Evolutionary conservation across 2,797 vertebrate genomes (phyloP), one percentile per base, ranked within the genome.

Genomic region (Mormyrus proboscirostris): DNA sequence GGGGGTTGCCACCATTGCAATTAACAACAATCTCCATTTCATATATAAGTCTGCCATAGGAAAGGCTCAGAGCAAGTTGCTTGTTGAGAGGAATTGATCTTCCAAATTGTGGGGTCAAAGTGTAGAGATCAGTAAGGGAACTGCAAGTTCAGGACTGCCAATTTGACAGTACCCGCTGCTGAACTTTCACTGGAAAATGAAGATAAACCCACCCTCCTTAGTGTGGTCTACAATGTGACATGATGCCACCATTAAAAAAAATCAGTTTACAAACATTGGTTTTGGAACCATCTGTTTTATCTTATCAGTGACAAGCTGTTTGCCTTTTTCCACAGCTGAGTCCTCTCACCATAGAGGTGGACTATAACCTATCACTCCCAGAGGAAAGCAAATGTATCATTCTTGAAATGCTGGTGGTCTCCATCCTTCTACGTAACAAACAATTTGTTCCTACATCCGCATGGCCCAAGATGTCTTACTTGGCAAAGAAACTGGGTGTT

Each of bases 221-320:
- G 94, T 93, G 95, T 10, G 93, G 93, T 92, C 93, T 90, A 55
- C 94, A 89, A 95, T 96, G 95, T 95, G 93, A 93, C 92, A 91
- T 96, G 96, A 96, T 95, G 94, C 90, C 93, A 94, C 95, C 95
- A 93, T 96, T 96, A 95, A 95, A 94, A 89, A 53, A 76, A 59
- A n/a, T 49, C 29, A 85, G 62, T 73, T 88, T 88, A 90, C 76
- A 90, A 62, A 49, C 82, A 55, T 76, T 83, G 12, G 14, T 86
- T 83, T 69, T 83, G 25, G 47, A 53, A 19, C 92, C 90, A 92
- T 93, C 91, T 88, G 50, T 91, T 92, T 94, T 92, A 90, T 95
- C 93, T 95, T 94, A 95, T 95, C 94, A 94, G 90, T 95, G 95
- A 96, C 94, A 95, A 93, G 90, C 95, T 96, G 94, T 96, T 96